A percentile compares a stretch with the other conserved stretches of the same genome.
phyloP scores from a whole-genome alignment of 2,888 invertebrate genomes.

The Sthenelais limicola region DNA sequence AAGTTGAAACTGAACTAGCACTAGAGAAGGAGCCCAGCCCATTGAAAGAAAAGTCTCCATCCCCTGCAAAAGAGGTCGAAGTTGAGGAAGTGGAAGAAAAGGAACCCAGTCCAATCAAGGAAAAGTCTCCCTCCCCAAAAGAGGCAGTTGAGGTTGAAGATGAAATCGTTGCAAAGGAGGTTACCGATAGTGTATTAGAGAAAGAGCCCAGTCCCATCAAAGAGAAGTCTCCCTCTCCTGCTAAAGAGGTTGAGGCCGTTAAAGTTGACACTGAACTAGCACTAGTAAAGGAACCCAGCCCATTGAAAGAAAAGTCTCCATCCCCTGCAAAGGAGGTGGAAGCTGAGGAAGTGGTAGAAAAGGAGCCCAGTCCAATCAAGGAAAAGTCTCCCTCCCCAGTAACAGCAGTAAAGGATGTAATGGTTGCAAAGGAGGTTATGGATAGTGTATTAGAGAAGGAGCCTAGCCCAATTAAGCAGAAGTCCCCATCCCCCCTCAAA shows the following conservation, averaged over 20 bases:
- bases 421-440: too few species aligned
- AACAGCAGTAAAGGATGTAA: too few species aligned
- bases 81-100: too few species aligned
- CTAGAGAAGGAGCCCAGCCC: too few species aligned
- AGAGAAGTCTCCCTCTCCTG: slow-evolving; percentile 5
- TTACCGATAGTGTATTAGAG: slow-evolving; percentile 42
- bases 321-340: slow-evolving; percentile 6
- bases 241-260: slow-evolving; percentile 76
- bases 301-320: slow-evolving; percentile 1
- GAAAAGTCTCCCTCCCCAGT: neutral
- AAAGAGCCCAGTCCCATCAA: slow-evolving; percentile 41
- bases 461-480: too few species aligned
- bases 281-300: slow-evolving; percentile 18
- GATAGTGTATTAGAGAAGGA: too few species aligned
- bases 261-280: neutral
- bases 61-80: too few species aligned
- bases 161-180: slow-evolving; percentile 40
- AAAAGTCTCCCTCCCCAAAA: slow-evolving; percentile 7
- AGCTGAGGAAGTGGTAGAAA: slow-evolving; percentile 12
- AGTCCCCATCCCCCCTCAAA: too few species aligned
- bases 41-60: too few species aligned
- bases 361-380: slow-evolving; percentile 8
- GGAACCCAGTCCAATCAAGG: too few species aligned
- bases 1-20: too few species aligned
- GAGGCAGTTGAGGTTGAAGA: too few species aligned